Percentiles rank a stretch among this genome's conserved stretches.
These are phyloP conservation scores for Asteroscopus sphinx DNA, from an alignment of 2,888 invertebrate species.

Conservation along the genomic window DNA sequence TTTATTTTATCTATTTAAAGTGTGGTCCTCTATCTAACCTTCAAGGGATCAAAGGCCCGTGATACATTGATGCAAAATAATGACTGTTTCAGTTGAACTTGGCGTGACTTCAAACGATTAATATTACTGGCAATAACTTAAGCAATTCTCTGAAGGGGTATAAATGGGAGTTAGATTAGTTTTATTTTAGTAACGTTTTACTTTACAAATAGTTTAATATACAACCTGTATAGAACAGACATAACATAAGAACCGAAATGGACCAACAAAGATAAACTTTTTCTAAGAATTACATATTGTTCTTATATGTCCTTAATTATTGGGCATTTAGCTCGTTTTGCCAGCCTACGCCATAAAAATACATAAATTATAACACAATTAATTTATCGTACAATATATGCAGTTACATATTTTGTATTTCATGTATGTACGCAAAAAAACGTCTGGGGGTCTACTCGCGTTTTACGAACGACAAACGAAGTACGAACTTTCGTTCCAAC, in stretches of 20 bases:
- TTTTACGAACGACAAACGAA: too few species aligned
- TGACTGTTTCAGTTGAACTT: constrained; percentile 16
- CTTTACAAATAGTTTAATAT: not conserved
- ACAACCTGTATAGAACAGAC: not conserved
- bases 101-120: constrained; percentile 36
- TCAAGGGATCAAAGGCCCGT: not conserved
- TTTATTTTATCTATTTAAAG: not conserved
- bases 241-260: not conserved
- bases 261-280: too few species aligned
- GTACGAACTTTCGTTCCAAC: too few species aligned
- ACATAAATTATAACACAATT: too few species aligned
- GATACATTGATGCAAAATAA: constrained; percentile 15
- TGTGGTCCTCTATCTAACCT: not conserved
- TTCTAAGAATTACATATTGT: too few species aligned
- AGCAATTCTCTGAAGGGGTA: constrained; percentile 14
- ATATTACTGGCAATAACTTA: constrained; percentile 23
- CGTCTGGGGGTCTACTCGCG: too few species aligned
- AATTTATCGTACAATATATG: too few species aligned
- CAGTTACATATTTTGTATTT: too few species aligned
- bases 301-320: too few species aligned
- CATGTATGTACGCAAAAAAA: too few species aligned
- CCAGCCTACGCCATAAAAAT: too few species aligned
- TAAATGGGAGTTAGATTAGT: constrained; percentile 14
- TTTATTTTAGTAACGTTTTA: constrained; percentile 1
- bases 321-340: too few species aligned